Evolutionary conservation across 2,797 vertebrate genomes (phyloP).

Genomic region (Philypnodon macrostomus): DNA sequence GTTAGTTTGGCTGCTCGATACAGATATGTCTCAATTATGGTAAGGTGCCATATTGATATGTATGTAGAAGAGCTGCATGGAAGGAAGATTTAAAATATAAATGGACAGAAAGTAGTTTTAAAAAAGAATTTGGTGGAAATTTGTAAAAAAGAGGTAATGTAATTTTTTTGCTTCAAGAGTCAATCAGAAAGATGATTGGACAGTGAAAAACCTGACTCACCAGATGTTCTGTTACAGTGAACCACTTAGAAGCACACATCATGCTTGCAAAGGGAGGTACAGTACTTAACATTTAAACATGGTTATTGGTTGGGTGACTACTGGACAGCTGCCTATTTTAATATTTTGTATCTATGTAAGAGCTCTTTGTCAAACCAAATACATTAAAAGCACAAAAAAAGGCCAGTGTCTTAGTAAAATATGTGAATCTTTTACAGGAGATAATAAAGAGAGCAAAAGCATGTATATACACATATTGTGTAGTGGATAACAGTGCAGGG

Average conservation of each 20-base stretch:
- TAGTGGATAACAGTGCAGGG: conserved; percentile 60
- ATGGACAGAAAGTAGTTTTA: conserved; percentile 17
- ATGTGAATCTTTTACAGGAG: conserved; percentile 65
- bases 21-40: conserved; percentile 77
- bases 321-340: too few species aligned
- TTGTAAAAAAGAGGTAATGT: neutral
- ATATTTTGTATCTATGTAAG: too few species aligned
- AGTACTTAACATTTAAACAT: too few species aligned
- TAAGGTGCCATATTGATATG: conserved; percentile 44
- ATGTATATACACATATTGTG: conserved; percentile 51
- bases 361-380: too few species aligned
- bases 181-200: too few species aligned
- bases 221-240: too few species aligned
- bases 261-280: too few species aligned
- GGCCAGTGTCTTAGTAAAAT: conserved; percentile 54
- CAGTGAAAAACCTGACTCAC: too few species aligned
- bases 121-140: neutral
- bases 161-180: too few species aligned
- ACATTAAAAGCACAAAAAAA: too few species aligned
- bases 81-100: conserved; percentile 17
- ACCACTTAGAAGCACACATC: too few species aligned
- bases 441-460: conserved; percentile 58
- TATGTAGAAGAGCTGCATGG: conserved; percentile 2
- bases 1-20: conserved; percentile 76
- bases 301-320: too few species aligned